Evolutionary conservation across 1,140 invertebrate species (phyloP).

Genomic region (Atta cephalotes): DNA sequence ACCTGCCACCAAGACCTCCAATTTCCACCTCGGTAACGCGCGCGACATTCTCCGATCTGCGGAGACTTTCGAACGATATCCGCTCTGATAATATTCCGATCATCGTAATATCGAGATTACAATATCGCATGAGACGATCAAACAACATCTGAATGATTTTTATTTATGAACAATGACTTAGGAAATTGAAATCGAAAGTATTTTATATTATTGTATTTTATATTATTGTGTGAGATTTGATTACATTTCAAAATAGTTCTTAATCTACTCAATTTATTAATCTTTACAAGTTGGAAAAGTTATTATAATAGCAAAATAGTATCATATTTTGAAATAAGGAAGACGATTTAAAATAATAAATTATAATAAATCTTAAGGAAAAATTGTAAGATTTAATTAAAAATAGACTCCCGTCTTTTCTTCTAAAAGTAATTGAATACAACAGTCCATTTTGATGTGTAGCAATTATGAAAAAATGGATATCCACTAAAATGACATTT

Average conservation of each 20-base stretch:
- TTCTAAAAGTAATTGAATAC: not conserved
- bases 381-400: too few relatives aligned
- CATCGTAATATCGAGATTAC: not conserved
- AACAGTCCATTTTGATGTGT: not conserved
- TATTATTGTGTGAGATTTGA: not conserved
- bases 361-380: too few relatives aligned
- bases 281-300: too few relatives aligned
- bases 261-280: too few relatives aligned
- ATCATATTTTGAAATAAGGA: too few relatives aligned
- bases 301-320: too few relatives aligned
- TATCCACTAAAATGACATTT: not conserved
- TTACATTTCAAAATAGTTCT: not conserved
- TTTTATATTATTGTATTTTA: not conserved
- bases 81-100: constrained; percentile 20
- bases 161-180: not conserved
- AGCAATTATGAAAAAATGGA: not conserved
- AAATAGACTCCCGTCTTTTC: too few relatives aligned
- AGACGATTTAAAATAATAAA: too few relatives aligned
- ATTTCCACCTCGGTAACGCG: constrained; percentile 53
- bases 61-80: constrained; percentile 30
- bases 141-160: not conserved
- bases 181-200: not conserved
- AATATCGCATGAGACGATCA: not conserved
- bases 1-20: constrained; percentile 61
- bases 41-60: constrained; percentile 38